A percentile compares a stretch with the other conserved stretches of the same genome.
phyloP scores from a whole-genome alignment of 2,888 invertebrate species.

The Mystacides longicornis region DNA sequence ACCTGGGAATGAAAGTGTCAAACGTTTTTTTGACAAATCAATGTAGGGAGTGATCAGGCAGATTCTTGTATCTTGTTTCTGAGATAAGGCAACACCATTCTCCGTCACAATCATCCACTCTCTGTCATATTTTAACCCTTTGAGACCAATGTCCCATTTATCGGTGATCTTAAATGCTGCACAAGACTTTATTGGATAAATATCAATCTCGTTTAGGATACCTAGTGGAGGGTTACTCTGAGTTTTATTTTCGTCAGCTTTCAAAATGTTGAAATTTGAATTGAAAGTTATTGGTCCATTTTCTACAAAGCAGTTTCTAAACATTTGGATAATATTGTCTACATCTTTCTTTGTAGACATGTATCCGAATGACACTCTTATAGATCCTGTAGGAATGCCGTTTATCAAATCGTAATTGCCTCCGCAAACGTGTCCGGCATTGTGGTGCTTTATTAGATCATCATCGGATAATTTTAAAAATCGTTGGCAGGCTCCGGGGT shows the following conservation, averaged over 20 bases:
- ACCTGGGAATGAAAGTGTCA: slow-evolving; percentile 59
- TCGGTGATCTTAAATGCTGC: slow-evolving; percentile 61
- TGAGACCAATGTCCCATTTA: slow-evolving; percentile 64
- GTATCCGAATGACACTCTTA: slow-evolving; percentile 88
- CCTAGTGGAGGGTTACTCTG: slow-evolving; percentile 21
- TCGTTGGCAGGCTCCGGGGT: slow-evolving; percentile 88
- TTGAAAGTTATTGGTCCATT: slow-evolving; percentile 24
- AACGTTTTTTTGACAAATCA: slow-evolving; percentile 46
- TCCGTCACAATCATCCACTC: slow-evolving; percentile 89
- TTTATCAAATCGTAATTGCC: slow-evolving; percentile 79
- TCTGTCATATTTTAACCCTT: slow-evolving; percentile 82
- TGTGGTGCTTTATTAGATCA: slow-evolving; percentile 68
- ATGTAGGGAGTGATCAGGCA: slow-evolving; percentile 71
- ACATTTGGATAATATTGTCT: slow-evolving; percentile 63
- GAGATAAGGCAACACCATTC: slow-evolving; percentile 77
- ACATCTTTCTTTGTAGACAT: slow-evolving; percentile 72
- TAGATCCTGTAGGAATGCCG: slow-evolving; percentile 85
- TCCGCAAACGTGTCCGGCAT: slow-evolving; percentile 87
- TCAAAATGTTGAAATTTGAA: slow-evolving; percentile 5
- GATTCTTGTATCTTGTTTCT: slow-evolving; percentile 74
- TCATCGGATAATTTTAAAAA: slow-evolving; percentile 62
- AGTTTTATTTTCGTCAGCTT: background rate
- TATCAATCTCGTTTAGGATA: slow-evolving; percentile 46
- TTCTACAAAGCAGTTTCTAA: slow-evolving; percentile 65
- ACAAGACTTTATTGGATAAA: slow-evolving; percentile 91